Conservation (phyloP, 2,113 vertebrate species). For the Xyliphius kryptos region DNA sequence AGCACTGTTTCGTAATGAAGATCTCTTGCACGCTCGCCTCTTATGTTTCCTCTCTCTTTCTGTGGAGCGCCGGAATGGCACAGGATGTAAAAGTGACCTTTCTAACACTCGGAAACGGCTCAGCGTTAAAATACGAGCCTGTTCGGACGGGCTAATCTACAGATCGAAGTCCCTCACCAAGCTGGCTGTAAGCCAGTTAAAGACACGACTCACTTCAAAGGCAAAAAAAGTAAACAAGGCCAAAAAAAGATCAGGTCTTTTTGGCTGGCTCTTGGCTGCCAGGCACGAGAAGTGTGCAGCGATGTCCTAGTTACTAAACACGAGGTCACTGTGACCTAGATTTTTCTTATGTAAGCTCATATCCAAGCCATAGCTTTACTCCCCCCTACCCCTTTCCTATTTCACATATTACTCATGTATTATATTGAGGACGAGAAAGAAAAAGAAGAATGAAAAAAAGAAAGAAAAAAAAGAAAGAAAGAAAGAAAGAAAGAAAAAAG, state of each 20-base stretch:
- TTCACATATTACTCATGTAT: constrained; percentile 63
- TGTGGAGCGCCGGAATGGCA: constrained; percentile 10
- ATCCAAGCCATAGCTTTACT: constrained; percentile 46
- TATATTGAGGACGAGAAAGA: constrained; percentile 63
- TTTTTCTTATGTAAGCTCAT: constrained; percentile 61
- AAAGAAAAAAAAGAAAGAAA: constrained; percentile 59
- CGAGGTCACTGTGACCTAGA: constrained; percentile 72
- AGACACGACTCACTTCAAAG: constrained; percentile 63
- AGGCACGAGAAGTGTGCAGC: constrained; percentile 51
- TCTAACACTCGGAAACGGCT: constrained; percentile 29
- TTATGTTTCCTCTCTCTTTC: constrained; percentile 17
- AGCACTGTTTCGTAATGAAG: constrained; percentile 3
- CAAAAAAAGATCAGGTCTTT: constrained; percentile 60
- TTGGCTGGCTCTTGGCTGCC: constrained; percentile 51
- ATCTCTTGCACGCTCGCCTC: constrained; percentile 15
- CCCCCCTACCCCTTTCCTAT: constrained; percentile 47
- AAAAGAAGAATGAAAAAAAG: too few relatives aligned
- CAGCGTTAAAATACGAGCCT: constrained; percentile 35
- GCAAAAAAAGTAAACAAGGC: constrained; percentile 53
- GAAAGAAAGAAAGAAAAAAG: constrained; percentile 46
- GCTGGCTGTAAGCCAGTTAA: constrained; percentile 46
- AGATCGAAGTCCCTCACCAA: constrained; percentile 49
- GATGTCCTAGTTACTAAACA: constrained; percentile 64
- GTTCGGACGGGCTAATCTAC: constrained; percentile 56
- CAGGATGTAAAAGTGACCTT: constrained; percentile 24